Conservation (phyloP, 1,140 invertebrate species). For the Caenorhabditis briggsae region DNA sequence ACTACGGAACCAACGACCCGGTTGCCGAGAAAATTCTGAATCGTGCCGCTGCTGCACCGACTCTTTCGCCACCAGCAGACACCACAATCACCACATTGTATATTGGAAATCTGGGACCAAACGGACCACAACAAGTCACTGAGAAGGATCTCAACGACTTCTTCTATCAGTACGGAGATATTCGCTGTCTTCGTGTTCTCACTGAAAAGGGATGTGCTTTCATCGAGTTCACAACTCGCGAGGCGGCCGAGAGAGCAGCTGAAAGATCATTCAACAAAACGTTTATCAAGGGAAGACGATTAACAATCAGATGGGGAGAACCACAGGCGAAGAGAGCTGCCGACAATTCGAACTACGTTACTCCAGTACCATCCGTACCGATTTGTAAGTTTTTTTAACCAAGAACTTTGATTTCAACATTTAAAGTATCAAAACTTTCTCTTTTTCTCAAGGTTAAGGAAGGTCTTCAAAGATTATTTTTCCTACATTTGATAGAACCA, state of each 20-base stretch:
- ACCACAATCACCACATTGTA: constrained; percentile 95
- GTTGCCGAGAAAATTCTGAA: constrained; percentile 97
- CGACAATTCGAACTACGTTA: constrained; percentile 45
- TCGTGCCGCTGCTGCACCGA: constrained; percentile 88
- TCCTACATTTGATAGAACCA: neutral
- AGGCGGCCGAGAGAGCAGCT: constrained; percentile 90
- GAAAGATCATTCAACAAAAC: constrained; percentile 97
- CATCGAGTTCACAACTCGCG: constrained; percentile 92
- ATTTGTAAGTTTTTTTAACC: constrained; percentile 67
- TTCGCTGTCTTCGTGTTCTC: constrained; percentile 91
- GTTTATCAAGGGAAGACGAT: constrained; percentile 80
- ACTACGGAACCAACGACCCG: constrained; percentile 98
- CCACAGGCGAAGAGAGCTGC: constrained; percentile 70
- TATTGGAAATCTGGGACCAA: constrained; percentile 90
- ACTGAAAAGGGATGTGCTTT: constrained; percentile 96
- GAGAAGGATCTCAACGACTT: constrained; percentile 91
- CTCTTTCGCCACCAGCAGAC: constrained; percentile 93
- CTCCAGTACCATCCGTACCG: constrained; percentile 75
- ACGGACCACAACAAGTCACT: constrained; percentile 81
- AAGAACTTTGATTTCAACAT: neutral
- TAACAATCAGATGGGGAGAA: constrained; percentile 95
- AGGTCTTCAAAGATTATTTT: neutral
- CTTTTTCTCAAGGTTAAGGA: neutral
- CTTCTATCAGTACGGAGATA: constrained; percentile 99
- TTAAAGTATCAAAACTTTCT: neutral